A percentile compares a stretch with the other conserved stretches of the same genome.
These are phyloP conservation scores for Pelosia muscerda DNA, from an alignment of 2,888 invertebrate species.

Conservation along the genomic window DNA sequence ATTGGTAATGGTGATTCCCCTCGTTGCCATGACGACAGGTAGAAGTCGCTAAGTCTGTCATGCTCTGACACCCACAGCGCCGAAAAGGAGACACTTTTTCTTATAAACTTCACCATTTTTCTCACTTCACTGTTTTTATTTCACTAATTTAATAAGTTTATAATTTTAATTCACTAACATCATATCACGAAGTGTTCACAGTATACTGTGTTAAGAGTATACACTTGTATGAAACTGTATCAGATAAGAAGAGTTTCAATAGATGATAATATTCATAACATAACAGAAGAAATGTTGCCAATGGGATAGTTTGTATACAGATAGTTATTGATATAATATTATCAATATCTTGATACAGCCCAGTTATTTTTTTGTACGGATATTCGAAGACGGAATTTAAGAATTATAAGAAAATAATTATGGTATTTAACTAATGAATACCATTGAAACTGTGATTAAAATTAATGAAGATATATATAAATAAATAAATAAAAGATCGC, in stretches of 20 bases:
- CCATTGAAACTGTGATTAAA: background rate
- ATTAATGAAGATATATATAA: conserved; percentile 1
- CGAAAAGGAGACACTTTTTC: conserved; percentile 66
- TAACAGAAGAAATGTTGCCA: conserved; percentile 33
- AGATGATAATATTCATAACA: conserved; percentile 53
- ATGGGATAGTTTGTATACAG: conserved; percentile 43
- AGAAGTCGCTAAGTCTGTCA: conserved; percentile 76
- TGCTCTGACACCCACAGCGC: conserved; percentile 75
- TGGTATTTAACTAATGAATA: background rate
- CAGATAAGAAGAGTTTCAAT: conserved; percentile 28
- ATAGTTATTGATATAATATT: conserved; percentile 58
- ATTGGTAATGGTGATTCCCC: conserved; percentile 75
- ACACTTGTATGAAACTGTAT: conserved; percentile 15
- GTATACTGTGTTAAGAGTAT: background rate
- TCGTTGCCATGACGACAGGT: conserved; percentile 79
- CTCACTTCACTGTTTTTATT: conserved; percentile 36
- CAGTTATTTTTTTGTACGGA: background rate
- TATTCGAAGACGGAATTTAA: background rate
- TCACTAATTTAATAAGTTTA: conserved; percentile 3
- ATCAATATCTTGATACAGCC: conserved; percentile 52
- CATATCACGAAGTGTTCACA: background rate
- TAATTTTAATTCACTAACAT: background rate
- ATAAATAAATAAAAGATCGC: conserved; percentile 20
- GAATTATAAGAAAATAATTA: background rate
- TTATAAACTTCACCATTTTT: conserved; percentile 80